Conservation (phyloP, 2,113 vertebrate species). For the Dipodomys ordii region DNA sequence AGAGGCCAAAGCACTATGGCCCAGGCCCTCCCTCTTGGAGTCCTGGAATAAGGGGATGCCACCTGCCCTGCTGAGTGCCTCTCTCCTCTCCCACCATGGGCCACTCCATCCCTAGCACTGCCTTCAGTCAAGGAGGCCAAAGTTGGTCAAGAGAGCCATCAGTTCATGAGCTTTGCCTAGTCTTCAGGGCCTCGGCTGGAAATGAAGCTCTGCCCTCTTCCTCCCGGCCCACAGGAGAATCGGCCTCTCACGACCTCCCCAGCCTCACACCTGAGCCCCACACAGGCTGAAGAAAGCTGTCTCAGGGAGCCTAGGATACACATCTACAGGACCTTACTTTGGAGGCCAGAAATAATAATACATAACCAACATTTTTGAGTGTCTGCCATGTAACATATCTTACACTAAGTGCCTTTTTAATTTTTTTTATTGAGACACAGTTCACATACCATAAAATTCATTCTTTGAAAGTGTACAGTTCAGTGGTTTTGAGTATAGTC, state of each 20-base stretch:
- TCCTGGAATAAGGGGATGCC: neutral
- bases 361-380: neutral
- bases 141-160: no score
- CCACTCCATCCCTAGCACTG: neutral
- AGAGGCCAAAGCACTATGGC: neutral
- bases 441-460: neutral
- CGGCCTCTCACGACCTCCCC: fast-evolving
- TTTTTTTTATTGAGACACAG: neutral
- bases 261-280: neutral
- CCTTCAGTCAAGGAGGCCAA: no score
- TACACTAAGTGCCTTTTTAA: neutral
- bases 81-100: neutral
- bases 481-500: neutral
- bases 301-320: neutral
- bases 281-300: neutral
- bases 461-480: neutral
- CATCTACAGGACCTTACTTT: neutral
- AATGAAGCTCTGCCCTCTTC: neutral
- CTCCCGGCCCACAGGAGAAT: neutral
- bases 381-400: neutral
- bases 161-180: neutral
- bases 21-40: neutral
- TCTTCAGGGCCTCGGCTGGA: neutral
- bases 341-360: neutral
- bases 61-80: neutral